Evolutionary conservation across 2,888 invertebrate genomes (phyloP).

Genomic region (Ashinkailepas kermadecensis): DNA sequence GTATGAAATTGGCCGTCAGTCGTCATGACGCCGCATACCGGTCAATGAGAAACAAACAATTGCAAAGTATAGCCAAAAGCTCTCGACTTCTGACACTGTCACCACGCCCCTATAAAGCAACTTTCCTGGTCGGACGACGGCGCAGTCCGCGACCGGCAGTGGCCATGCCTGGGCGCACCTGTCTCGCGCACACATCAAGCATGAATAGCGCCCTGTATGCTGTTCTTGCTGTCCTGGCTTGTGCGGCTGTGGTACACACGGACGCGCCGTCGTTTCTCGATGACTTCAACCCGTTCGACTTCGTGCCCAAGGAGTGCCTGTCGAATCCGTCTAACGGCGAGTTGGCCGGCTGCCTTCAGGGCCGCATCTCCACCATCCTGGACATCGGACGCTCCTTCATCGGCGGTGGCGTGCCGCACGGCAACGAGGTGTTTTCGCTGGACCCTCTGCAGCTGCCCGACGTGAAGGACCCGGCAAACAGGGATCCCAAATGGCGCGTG

Average conservation of each 20-base stretch:
- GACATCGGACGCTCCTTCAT: not conserved
- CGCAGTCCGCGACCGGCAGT: too few species aligned
- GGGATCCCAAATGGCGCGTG: not conserved
- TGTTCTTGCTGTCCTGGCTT: not conserved
- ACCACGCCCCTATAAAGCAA: too few species aligned
- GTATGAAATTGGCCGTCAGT: too few species aligned
- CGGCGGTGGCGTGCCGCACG: not conserved
- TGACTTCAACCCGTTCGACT: not conserved
- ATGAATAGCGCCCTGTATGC: not conserved
- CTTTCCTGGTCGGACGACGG: too few species aligned
- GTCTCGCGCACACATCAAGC: too few species aligned
- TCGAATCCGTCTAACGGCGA: not conserved
- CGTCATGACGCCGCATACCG: too few species aligned
- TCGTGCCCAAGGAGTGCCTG: not conserved
- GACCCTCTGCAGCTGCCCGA: not conserved
- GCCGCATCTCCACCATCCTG: not conserved
- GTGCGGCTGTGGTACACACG: not conserved
- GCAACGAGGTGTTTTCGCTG: not conserved
- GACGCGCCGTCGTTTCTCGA: not conserved
- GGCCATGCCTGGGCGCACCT: too few species aligned
- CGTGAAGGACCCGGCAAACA: not conserved
- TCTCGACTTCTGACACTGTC: too few species aligned
- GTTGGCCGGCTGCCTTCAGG: not conserved
- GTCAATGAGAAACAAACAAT: too few species aligned
- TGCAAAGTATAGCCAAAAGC: too few species aligned